phyloP scores from a whole-genome alignment of 2,113 vertebrate genomes.

The Lucifuga dentata region DNA sequence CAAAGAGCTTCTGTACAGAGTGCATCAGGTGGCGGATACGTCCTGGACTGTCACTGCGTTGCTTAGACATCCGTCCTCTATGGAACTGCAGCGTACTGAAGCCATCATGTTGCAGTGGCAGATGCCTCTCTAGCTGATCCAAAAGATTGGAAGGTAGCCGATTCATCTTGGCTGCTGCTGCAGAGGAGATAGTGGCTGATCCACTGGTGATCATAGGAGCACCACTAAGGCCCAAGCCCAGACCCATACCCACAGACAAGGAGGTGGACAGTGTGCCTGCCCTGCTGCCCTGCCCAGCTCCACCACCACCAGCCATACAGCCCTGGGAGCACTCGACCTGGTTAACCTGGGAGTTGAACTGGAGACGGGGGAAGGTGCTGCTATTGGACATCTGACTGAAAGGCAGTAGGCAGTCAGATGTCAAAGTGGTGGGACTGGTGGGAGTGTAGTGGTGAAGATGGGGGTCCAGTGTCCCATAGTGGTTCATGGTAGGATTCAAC shows the following conservation, averaged over 20 bases:
- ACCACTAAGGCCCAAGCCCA: conserved; percentile 79
- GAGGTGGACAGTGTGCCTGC: conserved; percentile 75
- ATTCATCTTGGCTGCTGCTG: conserved; percentile 86
- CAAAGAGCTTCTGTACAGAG: conserved; percentile 94
- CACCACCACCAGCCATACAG: conserved; percentile 66
- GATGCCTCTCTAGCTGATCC: conserved; percentile 97
- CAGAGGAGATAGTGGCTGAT: conserved; percentile 83
- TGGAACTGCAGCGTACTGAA: conserved; percentile 99
- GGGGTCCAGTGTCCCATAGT: conserved; percentile 90
- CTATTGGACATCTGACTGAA: conserved; percentile 95
- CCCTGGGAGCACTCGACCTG: conserved; percentile 88
- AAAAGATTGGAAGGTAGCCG: conserved; percentile 94
- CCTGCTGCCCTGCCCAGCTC: conserved; percentile 73
- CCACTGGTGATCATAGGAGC: conserved; percentile 87
- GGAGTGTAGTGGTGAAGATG: conserved; percentile 85
- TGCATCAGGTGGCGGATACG: conserved; percentile 98
- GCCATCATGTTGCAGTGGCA: conserved; percentile 94
- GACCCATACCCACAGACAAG: conserved; percentile 82
- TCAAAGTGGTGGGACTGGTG: conserved; percentile 83
- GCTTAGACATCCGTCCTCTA: conserved; percentile 87
- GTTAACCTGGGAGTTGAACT: conserved; percentile 94
- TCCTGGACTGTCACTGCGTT: conserved; percentile 95
- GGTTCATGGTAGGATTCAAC: conserved; percentile 89
- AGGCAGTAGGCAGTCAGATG: conserved; percentile 91
- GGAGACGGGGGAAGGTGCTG: conserved; percentile 96